phyloP scores from a whole-genome alignment of 1,140 invertebrate genomes.

The Vollenhovia emeryi region DNA sequence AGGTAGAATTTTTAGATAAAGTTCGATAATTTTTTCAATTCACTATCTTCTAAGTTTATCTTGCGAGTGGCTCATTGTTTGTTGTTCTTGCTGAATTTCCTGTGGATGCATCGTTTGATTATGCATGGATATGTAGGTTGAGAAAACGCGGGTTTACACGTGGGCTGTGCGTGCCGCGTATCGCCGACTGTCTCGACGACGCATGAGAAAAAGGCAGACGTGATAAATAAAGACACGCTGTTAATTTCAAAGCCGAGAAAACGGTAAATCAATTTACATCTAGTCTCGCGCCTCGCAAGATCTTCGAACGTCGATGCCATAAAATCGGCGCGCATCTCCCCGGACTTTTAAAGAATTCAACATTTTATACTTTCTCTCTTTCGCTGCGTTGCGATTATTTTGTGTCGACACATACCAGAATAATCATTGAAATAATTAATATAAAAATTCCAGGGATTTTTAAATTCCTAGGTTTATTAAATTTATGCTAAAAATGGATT shows the following conservation, averaged over 20 bases:
- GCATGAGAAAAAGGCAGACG: conserved; percentile 10
- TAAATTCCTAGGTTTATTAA: no score
- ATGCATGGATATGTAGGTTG: conserved; percentile 50
- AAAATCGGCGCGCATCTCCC: conserved; percentile 13
- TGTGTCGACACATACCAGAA: background rate
- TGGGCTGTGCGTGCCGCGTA: background rate
- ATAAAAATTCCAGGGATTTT: background rate
- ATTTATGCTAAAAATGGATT: background rate
- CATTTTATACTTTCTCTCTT: background rate
- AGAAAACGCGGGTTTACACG: conserved; percentile 18
- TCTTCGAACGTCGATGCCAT: conserved; percentile 9
- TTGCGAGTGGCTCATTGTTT: background rate
- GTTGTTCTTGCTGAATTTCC: background rate
- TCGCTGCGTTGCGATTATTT: background rate
- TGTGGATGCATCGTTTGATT: conserved; percentile 18
- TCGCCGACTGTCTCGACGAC: conserved; percentile 1
- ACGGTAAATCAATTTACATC: conserved; percentile 60
- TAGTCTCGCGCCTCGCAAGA: conserved; percentile 31
- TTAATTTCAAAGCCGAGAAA: conserved; percentile 52
- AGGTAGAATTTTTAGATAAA: background rate
- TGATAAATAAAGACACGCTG: conserved; percentile 43
- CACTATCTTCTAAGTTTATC: background rate
- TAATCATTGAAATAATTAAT: background rate
- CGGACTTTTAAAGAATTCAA: background rate
- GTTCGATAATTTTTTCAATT: background rate